Evolutionary conservation across 2,113 vertebrate genomes (phyloP).

Genomic region (Heterocephalus glaber): DNA sequence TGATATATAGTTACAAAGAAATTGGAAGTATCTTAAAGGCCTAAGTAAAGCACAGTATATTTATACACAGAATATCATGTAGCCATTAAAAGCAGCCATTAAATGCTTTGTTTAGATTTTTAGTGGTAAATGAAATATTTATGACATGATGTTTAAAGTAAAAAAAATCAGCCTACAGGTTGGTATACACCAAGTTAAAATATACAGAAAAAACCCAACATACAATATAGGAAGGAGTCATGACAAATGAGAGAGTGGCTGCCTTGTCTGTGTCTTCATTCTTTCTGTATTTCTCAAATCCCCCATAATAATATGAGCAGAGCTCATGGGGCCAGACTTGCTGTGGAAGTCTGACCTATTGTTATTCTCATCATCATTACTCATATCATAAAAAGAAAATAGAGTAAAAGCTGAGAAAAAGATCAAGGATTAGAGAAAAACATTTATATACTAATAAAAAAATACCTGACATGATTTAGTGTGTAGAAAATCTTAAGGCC

Average conservation of each 20-base stretch:
- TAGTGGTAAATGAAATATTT: not conserved
- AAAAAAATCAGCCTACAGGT: not conserved
- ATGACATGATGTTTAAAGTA: slow-evolving; percentile 8
- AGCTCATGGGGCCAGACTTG: not conserved
- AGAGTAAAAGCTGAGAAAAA: not conserved
- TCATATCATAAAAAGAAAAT: not conserved
- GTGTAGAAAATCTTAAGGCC: not conserved
- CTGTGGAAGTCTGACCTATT: not conserved
- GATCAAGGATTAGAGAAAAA: not conserved
- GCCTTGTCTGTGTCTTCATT: not conserved
- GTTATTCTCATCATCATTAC: not conserved
- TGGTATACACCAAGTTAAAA: not conserved
- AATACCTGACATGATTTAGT: not conserved
- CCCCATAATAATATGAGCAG: not conserved
- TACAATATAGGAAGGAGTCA: not conserved
- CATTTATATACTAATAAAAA: not conserved
- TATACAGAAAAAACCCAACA: not conserved
- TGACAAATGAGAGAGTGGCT: not conserved
- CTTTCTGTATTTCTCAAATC: not conserved
- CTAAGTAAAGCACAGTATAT: not conserved
- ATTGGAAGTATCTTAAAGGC: not conserved
- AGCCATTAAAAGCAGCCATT: not conserved
- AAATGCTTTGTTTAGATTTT: slow-evolving; percentile 32
- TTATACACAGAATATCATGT: no score
- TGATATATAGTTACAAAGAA: slow-evolving; percentile 17